Conservation (phyloP, 2,797 vertebrate species). For the Aratinga solstitialis region DNA sequence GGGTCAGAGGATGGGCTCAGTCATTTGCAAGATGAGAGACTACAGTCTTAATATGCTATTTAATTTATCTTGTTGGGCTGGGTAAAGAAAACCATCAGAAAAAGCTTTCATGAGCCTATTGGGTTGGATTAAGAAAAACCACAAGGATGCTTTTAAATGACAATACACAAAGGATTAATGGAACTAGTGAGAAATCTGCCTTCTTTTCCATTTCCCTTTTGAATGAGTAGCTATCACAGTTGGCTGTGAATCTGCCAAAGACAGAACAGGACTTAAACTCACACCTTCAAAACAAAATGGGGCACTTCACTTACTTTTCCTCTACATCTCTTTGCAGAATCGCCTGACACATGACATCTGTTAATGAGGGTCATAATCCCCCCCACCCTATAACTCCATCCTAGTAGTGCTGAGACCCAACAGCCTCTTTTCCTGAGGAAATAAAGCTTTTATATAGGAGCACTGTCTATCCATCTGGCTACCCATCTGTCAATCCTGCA, state of each 20-base stretch:
- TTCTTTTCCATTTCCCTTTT: not conserved
- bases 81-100: slow-evolving; percentile 18
- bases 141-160: not conserved
- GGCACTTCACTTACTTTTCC: not conserved
- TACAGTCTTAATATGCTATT: not conserved
- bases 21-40: not conserved
- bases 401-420: not conserved
- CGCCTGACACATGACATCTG: slow-evolving; percentile 1
- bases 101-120: not conserved
- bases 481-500: slow-evolving; percentile 48
- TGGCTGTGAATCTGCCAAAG: not conserved
- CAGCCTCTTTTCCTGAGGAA: slow-evolving; percentile 30
- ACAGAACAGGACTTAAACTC: not conserved
- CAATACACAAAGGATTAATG: not conserved
- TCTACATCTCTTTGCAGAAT: not conserved
- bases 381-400: not conserved
- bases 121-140: slow-evolving; percentile 15
- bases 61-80: not conserved
- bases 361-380: slow-evolving; percentile 4
- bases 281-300: not conserved
- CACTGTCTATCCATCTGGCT: slow-evolving; percentile 61
- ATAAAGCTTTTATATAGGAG: slow-evolving; percentile 30
- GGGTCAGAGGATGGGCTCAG: not conserved
- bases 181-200: not conserved
- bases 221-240: not conserved